These are phyloP conservation scores for Lanius collurio DNA, from an alignment of 2,113 vertebrate genomes.

Conservation along the genomic window DNA sequence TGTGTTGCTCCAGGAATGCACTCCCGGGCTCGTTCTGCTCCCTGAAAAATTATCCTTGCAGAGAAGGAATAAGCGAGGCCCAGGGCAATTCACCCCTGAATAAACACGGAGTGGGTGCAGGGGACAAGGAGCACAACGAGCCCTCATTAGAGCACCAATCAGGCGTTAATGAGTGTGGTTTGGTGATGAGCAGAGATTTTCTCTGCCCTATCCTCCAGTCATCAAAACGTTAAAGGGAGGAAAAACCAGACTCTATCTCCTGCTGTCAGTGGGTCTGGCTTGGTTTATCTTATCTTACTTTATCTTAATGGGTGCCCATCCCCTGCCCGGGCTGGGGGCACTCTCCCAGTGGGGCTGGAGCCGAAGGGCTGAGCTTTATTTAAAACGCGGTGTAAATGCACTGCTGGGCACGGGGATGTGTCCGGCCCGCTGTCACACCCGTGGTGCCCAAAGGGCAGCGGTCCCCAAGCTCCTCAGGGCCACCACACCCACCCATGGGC, in stretches of 20 bases:
- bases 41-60: background rate
- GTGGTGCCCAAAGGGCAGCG: background rate
- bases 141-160: accelerated
- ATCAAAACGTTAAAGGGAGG: background rate
- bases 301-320: too few relatives aligned
- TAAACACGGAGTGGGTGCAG: background rate
- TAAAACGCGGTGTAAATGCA: background rate
- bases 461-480: background rate
- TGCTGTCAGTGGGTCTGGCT: background rate
- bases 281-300: background rate
- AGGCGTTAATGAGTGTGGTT: background rate
- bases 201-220: background rate
- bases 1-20: background rate
- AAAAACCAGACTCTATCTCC: accelerated
- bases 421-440: accelerated
- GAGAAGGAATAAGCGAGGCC: background rate
- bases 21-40: background rate
- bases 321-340: background rate
- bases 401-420: background rate
- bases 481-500: accelerated
- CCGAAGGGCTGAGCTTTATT: background rate
- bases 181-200: background rate
- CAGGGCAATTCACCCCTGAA: background rate
- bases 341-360: background rate
- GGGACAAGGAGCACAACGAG: background rate